Percentiles rank a stretch among this genome's conserved stretches.
phyloP scores from a whole-genome alignment of 2,113 vertebrate genomes.

The Podiceps cristatus region DNA sequence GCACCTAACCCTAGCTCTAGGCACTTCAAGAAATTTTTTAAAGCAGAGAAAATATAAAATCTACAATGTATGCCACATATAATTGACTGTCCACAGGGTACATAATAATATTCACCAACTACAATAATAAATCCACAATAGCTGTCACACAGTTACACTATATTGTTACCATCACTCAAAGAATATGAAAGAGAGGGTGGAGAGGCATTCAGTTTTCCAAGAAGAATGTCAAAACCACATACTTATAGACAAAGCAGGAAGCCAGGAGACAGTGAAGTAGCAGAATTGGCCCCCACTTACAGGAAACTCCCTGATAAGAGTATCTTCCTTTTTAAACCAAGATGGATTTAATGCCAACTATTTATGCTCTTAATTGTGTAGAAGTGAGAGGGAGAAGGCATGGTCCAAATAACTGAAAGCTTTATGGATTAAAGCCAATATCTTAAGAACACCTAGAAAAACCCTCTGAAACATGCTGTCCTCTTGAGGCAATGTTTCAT shows the following conservation, averaged over 20 bases:
- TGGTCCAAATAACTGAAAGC: neutral
- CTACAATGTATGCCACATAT: neutral
- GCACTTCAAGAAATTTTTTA: neutral
- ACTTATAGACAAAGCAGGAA: neutral
- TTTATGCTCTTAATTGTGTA: neutral
- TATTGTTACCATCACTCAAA: neutral
- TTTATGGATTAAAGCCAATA: neutral
- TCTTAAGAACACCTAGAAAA: neutral
- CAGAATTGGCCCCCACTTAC: neutral
- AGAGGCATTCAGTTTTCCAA: neutral
- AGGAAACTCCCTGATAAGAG: neutral
- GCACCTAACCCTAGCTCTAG: neutral
- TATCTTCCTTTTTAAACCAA: neutral
- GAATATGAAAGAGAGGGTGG: neutral
- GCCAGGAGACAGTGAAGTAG: neutral
- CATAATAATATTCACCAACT: neutral
- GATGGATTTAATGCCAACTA: neutral
- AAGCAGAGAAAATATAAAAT: constrained; percentile 13
- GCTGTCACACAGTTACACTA: neutral
- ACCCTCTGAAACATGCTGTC: neutral
- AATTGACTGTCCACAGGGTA: neutral
- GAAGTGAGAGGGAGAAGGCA: neutral
- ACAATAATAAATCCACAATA: neutral
- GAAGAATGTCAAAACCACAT: neutral
- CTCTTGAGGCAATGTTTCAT: neutral